Evolutionary conservation across 1,140 invertebrate genomes (phyloP).

Genomic region (Microplitis mediator): DNA sequence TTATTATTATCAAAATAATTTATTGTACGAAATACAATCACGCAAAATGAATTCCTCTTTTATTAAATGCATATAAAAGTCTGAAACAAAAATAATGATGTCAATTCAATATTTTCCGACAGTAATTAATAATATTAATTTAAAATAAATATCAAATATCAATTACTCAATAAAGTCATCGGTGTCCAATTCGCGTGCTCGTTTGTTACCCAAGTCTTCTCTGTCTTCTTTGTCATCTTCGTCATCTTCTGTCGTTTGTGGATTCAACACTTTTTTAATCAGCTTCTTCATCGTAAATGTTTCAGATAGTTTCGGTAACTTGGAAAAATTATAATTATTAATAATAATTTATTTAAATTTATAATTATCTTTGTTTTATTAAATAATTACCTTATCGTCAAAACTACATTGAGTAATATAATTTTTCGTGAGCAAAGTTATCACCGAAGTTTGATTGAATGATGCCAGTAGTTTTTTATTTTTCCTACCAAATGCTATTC

Average conservation of each 20-base stretch:
- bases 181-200: constrained; percentile 93
- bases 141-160: constrained; percentile 10
- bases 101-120: constrained; percentile 11
- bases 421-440: constrained; percentile 89
- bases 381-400: constrained; percentile 76
- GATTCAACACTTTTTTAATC: constrained; percentile 70
- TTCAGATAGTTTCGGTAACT: too few species aligned
- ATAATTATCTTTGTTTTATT: not conserved
- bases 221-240: too few species aligned
- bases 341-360: not conserved
- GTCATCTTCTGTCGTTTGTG: too few species aligned
- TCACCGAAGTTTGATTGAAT: constrained; percentile 84
- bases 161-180: constrained; percentile 90
- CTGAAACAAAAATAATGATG: constrained; percentile 61
- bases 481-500: constrained; percentile 94
- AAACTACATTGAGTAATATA: constrained; percentile 87
- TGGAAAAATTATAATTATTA: too few species aligned
- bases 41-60: constrained; percentile 88
- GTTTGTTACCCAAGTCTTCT: constrained; percentile 77
- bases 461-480: constrained; percentile 89
- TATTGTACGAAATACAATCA: constrained; percentile 45
- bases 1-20: not conserved
- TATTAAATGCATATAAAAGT: constrained; percentile 86
- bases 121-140: too few species aligned
- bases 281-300: too few species aligned